These are phyloP conservation scores for Pedetes capensis DNA, from an alignment of 2,113 vertebrate species.

Conservation along the genomic window DNA sequence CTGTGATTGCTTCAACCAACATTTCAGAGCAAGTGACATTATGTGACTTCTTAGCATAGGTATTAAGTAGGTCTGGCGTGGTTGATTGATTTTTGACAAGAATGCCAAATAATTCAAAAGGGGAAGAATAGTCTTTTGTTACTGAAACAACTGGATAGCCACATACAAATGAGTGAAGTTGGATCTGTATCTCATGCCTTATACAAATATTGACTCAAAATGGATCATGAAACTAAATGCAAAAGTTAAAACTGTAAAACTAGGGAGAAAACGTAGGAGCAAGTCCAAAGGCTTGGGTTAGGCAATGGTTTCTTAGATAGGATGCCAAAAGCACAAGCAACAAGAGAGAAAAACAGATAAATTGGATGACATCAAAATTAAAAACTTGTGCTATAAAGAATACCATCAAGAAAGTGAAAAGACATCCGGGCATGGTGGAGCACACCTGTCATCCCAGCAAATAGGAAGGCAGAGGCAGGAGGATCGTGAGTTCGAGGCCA, in stretches of 20 bases:
- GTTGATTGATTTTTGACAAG: background rate
- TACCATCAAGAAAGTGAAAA: background rate
- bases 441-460: too few species aligned
- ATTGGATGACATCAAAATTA: background rate
- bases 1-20: background rate
- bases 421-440: too few species aligned
- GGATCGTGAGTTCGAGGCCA: too few species aligned
- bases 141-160: background rate
- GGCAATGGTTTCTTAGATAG: background rate
- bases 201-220: background rate
- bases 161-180: background rate
- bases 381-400: background rate
- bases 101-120: background rate
- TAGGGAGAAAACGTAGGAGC: background rate
- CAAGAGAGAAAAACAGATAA: background rate
- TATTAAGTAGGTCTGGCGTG: background rate
- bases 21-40: background rate
- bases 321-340: background rate
- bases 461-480: too few species aligned
- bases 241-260: background rate
- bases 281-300: background rate
- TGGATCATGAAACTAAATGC: background rate
- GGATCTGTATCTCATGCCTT: background rate
- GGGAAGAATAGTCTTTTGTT: background rate
- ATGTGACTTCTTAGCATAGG: background rate